Percentiles rank a stretch among this genome's conserved stretches.
Conservation (phyloP, 2,113 vertebrate species). For the Pavo muticus region DNA sequence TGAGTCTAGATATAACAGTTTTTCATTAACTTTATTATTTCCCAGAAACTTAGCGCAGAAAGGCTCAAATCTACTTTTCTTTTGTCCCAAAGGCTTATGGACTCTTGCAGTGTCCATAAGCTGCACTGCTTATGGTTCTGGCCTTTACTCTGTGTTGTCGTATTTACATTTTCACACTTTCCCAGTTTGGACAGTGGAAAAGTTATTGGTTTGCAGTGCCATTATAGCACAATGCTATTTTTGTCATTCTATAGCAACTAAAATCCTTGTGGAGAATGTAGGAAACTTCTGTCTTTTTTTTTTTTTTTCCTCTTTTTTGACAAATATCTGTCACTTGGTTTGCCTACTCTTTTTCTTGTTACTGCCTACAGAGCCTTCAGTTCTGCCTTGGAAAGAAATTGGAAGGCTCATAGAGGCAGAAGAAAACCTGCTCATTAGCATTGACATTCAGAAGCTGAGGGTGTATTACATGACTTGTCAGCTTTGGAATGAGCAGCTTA, state of each 20-base stretch:
- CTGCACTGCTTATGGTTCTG: neutral
- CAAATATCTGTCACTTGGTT: constrained; percentile 55
- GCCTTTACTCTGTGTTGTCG: neutral
- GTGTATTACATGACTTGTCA: neutral
- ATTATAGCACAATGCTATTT: neutral
- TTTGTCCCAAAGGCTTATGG: neutral
- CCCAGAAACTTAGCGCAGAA: constrained; percentile 8
- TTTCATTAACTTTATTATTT: constrained; percentile 41
- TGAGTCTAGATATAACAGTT: constrained; percentile 3
- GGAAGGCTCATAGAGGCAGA: neutral
- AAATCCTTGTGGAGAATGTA: neutral
- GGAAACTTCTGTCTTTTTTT: neutral
- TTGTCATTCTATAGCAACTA: constrained; percentile 30
- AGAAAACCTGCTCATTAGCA: neutral
- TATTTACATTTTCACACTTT: neutral
- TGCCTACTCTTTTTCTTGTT: constrained; percentile 42
- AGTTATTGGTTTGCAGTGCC: neutral
- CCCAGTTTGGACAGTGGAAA: neutral
- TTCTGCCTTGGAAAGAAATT: constrained; percentile 9
- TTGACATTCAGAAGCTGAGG: constrained; percentile 50
- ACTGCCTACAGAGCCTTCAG: constrained; percentile 20
- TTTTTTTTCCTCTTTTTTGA: constrained; percentile 39
- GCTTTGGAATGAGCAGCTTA: neutral
- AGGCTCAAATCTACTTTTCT: neutral
- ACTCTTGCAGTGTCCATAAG: too few relatives aligned